Evolutionary conservation across 2,113 vertebrate genomes (phyloP), one percentile per base, ranked within the genome.

Genomic region (Chaenogobius annularis): DNA sequence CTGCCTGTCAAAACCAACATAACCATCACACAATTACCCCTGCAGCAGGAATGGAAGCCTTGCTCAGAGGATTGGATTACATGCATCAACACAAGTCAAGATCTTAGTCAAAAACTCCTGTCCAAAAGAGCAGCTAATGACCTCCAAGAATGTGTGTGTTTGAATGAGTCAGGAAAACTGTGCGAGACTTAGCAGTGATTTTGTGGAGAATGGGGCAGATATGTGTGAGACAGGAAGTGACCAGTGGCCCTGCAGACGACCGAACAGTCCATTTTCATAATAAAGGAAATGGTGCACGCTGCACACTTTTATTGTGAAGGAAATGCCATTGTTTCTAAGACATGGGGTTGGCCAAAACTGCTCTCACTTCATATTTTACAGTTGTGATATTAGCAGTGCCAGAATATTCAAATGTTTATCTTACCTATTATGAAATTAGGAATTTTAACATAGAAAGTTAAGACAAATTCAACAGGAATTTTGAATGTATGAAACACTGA

Each of bases 291-390:
- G 23, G 58, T 46, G 44, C 23, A 1, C 71, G 19, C 78, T 48
- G 61, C 58, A 10, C 78, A 11, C 79, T 78, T 77, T 74, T 74
- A 83, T 86, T 88, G 31, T 83, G 81, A 72, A 85, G 92, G 92
- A 94, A 92, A 81, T 0, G 0, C 81, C 79, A 91, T 70, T 80
- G 68, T 88, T 82, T 81, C 77, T 74, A 22, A 0, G 5, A 68
- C 73, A 59, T 56, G 22, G 22, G 54, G 23, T 23, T 8, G 37
- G 58, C 63, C 40, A 23, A 68, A 77, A 79, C 22, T 23, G 22
- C 66, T 56, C 58, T 69, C 37, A 52, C 31, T 40, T 63, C 20
- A 69, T 69, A 10, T 22, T 62, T 68, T 68, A 15, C 31, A 11
- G 11, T n/a, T 47, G 31, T 26, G 22, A 58, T 72, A 37, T 64